Evolutionary conservation across 2,797 vertebrate species (phyloP), one percentile per base, ranked within the genome.

Genomic region (Aplochiton taeniatus): DNA sequence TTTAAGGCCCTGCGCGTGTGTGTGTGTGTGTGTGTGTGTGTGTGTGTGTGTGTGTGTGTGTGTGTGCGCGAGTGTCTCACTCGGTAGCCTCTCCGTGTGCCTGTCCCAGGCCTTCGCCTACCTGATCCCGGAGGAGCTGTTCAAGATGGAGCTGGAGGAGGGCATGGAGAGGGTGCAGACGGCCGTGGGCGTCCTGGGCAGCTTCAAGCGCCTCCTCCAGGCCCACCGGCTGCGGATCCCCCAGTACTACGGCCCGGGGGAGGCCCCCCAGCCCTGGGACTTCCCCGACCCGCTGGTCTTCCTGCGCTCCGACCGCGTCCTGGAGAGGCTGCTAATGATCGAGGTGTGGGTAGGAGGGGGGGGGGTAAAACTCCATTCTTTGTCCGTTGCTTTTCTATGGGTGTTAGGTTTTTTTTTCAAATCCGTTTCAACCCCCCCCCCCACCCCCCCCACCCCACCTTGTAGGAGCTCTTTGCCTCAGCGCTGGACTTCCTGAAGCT

Each of bases 111-210:
- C 91, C 1, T 83, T 90, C 66, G 87, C 69, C 19, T 91, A 93
- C 74, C 85, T 94, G 11, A 89, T 94, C 77, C 91, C 90, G 17
- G 93, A 94, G 70, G 92, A 93, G 61, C 89, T 94, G 78, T 95
- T 94, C 54, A 91, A 94, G 87, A 92, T 90, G 91, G 91, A 92
- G 72, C 73, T 94, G 12, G 90, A 93, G 85, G 90, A 90, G 65
- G 91, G 90, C 42, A 78, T 90, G 1, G 83, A 95, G 82, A 90
- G 89, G 75, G 78, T 92, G 57, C 82, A 88, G 65, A 83, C 76
- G 68, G 88, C 85, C 62, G 66, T 90, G 62, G 81, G 83, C 51
- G 78, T 86, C 56, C 88, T 93, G 61, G 73, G 61, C 66, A 87
- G 71, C 62, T 94, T 93, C 73, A 93, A 91, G 73, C 85, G 85